Percentiles rank a stretch among this genome's conserved stretches.
Evolutionary conservation across 2,113 vertebrate species (phyloP).

Genomic region (Calcarius ornatus): DNA sequence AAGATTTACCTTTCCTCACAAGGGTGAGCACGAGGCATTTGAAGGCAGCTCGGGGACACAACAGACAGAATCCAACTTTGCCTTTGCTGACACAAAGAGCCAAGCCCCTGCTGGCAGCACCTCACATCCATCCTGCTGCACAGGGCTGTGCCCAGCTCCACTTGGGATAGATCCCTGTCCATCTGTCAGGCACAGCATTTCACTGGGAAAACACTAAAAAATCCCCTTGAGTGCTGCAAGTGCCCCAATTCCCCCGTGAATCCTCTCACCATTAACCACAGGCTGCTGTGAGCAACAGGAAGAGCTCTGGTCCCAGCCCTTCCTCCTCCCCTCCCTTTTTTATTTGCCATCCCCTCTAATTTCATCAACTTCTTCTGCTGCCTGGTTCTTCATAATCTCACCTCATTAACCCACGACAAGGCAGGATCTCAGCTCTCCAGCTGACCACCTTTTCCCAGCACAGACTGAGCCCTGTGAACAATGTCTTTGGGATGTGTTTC

Average conservation of each 20-base stretch:
- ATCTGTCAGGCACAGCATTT: neutral
- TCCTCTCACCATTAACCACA: accelerated
- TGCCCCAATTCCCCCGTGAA: neutral
- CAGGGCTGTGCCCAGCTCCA: neutral
- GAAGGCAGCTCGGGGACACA: neutral
- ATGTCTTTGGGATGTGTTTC: neutral
- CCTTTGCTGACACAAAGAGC: neutral
- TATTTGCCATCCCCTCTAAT: neutral
- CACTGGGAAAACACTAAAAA: neutral
- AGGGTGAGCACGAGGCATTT: neutral
- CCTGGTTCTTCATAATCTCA: neutral
- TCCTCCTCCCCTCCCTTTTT: neutral
- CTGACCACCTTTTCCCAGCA: neutral
- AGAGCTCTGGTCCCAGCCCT: neutral
- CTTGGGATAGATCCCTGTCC: neutral
- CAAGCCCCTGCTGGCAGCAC: neutral
- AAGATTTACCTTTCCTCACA: neutral
- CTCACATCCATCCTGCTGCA: neutral
- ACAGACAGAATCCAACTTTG: neutral
- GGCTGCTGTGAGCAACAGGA: neutral
- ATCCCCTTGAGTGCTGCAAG: neutral
- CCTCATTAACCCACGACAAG: neutral
- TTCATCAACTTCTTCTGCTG: neutral
- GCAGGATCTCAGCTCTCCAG: neutral
- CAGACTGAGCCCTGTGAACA: neutral